A percentile compares a stretch with the other conserved stretches of the same genome.
Conservation (phyloP, 2,888 invertebrate species). For the Oxycera nigricornis region DNA sequence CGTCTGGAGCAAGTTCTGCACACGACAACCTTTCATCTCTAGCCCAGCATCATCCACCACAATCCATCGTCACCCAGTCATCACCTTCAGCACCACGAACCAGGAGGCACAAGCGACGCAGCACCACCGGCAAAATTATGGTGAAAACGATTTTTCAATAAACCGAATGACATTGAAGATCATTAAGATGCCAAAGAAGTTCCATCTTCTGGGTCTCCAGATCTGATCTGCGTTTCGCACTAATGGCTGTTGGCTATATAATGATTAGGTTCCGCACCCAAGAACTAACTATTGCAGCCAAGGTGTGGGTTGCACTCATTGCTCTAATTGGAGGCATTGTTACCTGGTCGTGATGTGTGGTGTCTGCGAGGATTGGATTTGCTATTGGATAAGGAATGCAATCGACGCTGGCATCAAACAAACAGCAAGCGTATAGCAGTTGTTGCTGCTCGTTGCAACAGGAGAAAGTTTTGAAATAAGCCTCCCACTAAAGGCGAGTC, state of each 20-base stretch:
- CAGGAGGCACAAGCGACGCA: not conserved
- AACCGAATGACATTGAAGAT: constrained; percentile 33
- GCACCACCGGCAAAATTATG: constrained; percentile 24
- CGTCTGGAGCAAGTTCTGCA: constrained; percentile 31
- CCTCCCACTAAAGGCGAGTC: no score
- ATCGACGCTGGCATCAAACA: constrained; percentile 24
- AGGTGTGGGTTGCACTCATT: constrained; percentile 37
- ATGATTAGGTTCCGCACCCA: constrained; percentile 30
- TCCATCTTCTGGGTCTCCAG: not conserved
- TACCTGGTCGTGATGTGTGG: constrained; percentile 36
- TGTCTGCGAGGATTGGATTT: constrained; percentile 5
- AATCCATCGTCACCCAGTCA: not conserved
- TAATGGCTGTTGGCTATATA: constrained; percentile 26
- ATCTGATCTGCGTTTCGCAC: constrained; percentile 24
- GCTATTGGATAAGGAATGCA: constrained; percentile 9
- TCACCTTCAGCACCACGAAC: not conserved
- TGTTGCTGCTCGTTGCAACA: no score
- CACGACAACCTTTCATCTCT: constrained; percentile 38
- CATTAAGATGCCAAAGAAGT: constrained; percentile 30
- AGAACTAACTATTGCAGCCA: constrained; percentile 20
- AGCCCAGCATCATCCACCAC: not conserved
- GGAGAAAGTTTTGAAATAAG: no score
- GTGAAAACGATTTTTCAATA: constrained; percentile 37
- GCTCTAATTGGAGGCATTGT: constrained; percentile 35
- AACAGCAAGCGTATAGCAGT: not conserved